Conservation (phyloP, 2,113 vertebrate genomes). For the Calcarius ornatus region DNA sequence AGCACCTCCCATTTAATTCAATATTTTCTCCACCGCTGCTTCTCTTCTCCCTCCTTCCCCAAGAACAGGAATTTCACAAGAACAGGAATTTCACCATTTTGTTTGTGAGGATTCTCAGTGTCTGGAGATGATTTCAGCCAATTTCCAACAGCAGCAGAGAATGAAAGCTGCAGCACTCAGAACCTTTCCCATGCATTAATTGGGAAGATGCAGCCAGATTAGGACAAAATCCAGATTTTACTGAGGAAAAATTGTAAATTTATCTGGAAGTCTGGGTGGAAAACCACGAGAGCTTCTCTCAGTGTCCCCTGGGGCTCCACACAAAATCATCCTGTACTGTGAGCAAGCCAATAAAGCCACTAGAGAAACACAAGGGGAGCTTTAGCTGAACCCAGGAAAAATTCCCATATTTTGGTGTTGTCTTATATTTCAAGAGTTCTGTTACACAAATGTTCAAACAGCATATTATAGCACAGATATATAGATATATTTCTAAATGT, state of each 20-base stretch:
- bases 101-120: background rate
- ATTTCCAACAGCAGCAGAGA: background rate
- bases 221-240: background rate
- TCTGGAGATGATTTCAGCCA: fast-evolving
- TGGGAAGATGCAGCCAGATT: background rate
- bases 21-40: background rate
- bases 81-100: background rate
- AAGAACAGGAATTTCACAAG: background rate
- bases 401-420: background rate
- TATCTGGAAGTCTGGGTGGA: background rate
- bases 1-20: background rate
- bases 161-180: background rate
- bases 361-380: background rate
- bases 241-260: background rate
- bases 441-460: too few species aligned
- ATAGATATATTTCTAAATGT: too few species aligned
- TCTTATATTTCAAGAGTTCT: too few species aligned
- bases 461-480: too few species aligned
- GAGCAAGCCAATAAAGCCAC: background rate
- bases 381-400: background rate
- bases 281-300: background rate
- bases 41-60: background rate
- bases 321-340: background rate
- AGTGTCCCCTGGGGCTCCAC: background rate
- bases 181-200: background rate